Percentiles rank a stretch among this genome's conserved stretches.
phyloP scores from a whole-genome alignment of 2,797 vertebrate genomes.

The Tokudaia tokunoshimensis region DNA sequence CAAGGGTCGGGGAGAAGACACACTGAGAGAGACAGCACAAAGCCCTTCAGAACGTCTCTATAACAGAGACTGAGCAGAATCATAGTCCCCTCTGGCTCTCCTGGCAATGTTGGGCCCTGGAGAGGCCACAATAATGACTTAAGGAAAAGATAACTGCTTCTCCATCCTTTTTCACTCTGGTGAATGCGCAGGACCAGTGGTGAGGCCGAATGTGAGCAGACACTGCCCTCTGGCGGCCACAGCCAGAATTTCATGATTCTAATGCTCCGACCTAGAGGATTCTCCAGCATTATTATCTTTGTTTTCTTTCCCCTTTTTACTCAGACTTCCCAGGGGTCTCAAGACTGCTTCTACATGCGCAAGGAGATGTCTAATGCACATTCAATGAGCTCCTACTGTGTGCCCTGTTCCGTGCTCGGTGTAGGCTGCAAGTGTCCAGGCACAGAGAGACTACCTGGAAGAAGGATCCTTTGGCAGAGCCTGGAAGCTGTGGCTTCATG shows the following conservation, averaged over 20 bases:
- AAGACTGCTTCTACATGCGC: not conserved
- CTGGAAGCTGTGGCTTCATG: not conserved
- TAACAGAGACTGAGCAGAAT: not conserved
- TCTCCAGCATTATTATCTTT: not conserved
- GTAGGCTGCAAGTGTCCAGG: not conserved
- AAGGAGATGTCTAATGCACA: not conserved
- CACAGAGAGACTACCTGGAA: not conserved
- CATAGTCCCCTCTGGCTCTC: not conserved
- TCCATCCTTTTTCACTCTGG: not conserved
- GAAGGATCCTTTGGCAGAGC: not conserved
- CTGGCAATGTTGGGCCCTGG: not conserved
- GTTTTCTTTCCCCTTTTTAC: not conserved
- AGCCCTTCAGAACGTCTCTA: not conserved
- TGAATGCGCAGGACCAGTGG: no score
- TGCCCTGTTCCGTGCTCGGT: not conserved
- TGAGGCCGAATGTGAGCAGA: not conserved
- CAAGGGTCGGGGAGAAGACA: not conserved
- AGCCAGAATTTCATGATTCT: not conserved
- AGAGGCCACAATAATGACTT: not conserved
- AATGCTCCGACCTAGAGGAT: fast-evolving
- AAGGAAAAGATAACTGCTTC: not conserved
- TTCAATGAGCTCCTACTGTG: not conserved
- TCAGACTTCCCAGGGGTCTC: not conserved
- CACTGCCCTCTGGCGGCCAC: slow-evolving; percentile 67
- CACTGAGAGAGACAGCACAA: not conserved